phyloP scores from a whole-genome alignment of 2,113 vertebrate genomes.

The Struthidea cinerea region DNA sequence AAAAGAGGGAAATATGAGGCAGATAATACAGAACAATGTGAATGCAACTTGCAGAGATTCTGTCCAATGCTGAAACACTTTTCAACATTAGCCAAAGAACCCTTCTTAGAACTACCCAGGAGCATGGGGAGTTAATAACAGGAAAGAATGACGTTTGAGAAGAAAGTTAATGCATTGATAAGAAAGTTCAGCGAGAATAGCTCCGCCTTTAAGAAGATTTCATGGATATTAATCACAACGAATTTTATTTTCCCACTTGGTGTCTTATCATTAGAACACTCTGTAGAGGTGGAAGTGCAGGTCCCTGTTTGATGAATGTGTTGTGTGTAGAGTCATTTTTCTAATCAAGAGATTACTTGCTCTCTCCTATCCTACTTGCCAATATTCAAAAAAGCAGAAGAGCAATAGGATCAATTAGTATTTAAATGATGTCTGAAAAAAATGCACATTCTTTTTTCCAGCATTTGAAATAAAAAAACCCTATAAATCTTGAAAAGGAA shows the following conservation, averaged over 20 bases:
- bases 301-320: background rate
- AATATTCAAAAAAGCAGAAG: background rate
- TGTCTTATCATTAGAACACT: background rate
- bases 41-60: background rate
- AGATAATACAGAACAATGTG: background rate
- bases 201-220: background rate
- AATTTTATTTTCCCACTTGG: background rate
- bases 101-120: background rate
- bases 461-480: background rate
- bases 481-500: background rate
- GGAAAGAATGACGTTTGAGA: background rate
- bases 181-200: background rate
- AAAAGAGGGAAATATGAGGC: background rate
- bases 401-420: background rate
- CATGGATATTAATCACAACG: background rate
- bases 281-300: background rate
- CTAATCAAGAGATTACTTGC: background rate
- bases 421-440: background rate
- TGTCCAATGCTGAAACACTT: background rate
- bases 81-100: background rate
- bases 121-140: background rate
- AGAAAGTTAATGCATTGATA: background rate
- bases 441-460: background rate
- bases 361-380: background rate
- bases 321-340: background rate